These are phyloP conservation scores for Gnathonemus echidnorhynchus DNA, from an alignment of 2,113 vertebrate species.

Conservation along the genomic window DNA sequence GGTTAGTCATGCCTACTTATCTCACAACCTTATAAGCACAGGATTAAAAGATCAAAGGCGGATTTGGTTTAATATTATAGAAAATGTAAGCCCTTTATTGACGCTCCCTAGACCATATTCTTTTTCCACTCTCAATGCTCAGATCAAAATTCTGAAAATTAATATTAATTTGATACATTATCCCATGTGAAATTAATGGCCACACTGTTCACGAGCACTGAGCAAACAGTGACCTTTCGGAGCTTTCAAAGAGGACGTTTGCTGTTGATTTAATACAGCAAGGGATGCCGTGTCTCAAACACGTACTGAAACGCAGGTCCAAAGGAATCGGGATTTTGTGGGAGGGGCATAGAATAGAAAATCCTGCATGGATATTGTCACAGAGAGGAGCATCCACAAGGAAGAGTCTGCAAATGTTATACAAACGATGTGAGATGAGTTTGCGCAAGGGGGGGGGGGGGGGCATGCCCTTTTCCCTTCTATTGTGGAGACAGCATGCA, in stretches of 20 bases:
- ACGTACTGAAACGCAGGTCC: slow-evolving; percentile 44
- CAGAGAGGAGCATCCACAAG: slow-evolving; percentile 27
- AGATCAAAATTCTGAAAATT: slow-evolving; percentile 57
- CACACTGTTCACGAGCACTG: slow-evolving; percentile 45
- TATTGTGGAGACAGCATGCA: background rate
- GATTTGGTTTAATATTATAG: slow-evolving; percentile 84
- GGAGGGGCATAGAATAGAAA: slow-evolving; percentile 21
- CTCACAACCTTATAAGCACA: slow-evolving; percentile 88
- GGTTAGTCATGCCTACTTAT: slow-evolving; percentile 89
- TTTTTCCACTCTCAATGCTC: slow-evolving; percentile 54
- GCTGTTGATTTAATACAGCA: slow-evolving; percentile 46
- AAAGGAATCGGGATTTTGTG: slow-evolving; percentile 35
- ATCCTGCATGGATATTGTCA: slow-evolving; percentile 26
- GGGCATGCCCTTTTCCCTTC: background rate
- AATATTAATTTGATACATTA: slow-evolving; percentile 54
- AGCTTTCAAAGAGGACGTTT: slow-evolving; percentile 48
- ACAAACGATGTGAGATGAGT: background rate
- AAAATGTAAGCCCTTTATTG: slow-evolving; percentile 76
- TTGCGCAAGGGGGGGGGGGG: background rate
- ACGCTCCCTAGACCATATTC: slow-evolving; percentile 54
- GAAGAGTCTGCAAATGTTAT: background rate
- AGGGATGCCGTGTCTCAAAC: slow-evolving; percentile 37
- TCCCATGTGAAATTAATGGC: slow-evolving; percentile 50
- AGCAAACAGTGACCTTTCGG: slow-evolving; percentile 45
- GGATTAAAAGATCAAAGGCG: slow-evolving; percentile 98